Evolutionary conservation across 2,113 vertebrate species (phyloP), one percentile per base, ranked within the genome.

Genomic region (Apodemus sylvaticus): DNA sequence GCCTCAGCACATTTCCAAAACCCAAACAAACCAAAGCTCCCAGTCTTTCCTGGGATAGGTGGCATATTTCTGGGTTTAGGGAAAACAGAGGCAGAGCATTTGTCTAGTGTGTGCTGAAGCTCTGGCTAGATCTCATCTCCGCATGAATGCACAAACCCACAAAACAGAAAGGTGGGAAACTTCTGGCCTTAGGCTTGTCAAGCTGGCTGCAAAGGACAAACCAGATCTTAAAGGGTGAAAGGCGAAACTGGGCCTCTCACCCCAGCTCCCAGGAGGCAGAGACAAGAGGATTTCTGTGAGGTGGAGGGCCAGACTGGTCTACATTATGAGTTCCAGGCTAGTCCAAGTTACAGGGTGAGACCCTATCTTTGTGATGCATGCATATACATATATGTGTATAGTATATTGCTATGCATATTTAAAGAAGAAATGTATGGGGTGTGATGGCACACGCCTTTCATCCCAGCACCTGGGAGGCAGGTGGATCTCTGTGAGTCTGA

Each of bases 161-260:
- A 71, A 29, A 64, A 64, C 62, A 64, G 34, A 89, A 42, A 45
- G n/a, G 31, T 1, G 4, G 20, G 68, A 60, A 31, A 85, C 42
- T 45, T 86, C 29, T 64, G 62, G 92, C 89, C 20, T 53, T 76
- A 51, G 10, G 76, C 34, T 64, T 95, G 87, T 90, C 58, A 79
- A 73, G 70, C 55, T 92, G 77, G 36, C 9, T 7, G 79, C 1
- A 53, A 62, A 73, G 36, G 93, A 8, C 48, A 83, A 95, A 68
- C 20, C 60, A 85, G 73, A 95, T 83, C 73, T 87, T 88, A 93
- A 92, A 68, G 93, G 92, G 78, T 90, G 90, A 58, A 55, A 92
- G 1, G 29, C 87, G 70, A 34, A 62, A 42, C n/a, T 42, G n/a
- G 71, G 77, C 17, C 42, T 55, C 55, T 36, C 8, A 53, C 36